Base-by-base conservation (phyloP, 2,113 vertebrate species). In the Pygoscelis antarcticus region DNA sequence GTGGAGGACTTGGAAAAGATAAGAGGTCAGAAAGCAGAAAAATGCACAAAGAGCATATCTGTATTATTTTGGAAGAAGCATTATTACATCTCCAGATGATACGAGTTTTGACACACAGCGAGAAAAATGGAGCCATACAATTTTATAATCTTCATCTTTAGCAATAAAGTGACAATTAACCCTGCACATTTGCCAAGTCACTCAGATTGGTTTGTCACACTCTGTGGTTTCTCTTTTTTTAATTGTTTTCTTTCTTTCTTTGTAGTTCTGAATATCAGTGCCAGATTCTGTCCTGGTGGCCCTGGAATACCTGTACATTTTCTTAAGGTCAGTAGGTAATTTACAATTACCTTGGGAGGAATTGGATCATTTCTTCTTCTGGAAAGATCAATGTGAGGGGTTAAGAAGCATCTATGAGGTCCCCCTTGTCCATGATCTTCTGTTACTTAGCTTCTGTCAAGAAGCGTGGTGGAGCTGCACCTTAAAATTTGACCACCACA, bases 121-220 rank as follows among this genome's bases (percentile, higher is more conserved):
- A 89, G 60, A 87, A 91, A 44, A 95, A 93, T 71, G 42, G 22
- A 87, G 46, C 34, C 25, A 34, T 90, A 22, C 21, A 5, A 75
- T 51, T 94, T 96, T 89, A 51, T 75, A 75, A 66, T 87, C 62
- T 86, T 77, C 38, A 75, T 64, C 38, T 82, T 82, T 55, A 84
- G 60, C 89, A 94, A 58, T 82, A 75, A 88, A 71, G 26, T 64
- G 38, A 71, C 72, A 83, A 81, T 83, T 95, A 97, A 86, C 76
- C 38, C 76, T 89, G 61, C 21, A 62, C 21, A 21, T 83, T 77
- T 92, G 27, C 22, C 46, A n/a, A 69, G 40, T 70, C 36, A 23
- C 19, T 83, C 54, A 54, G 5, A 70, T 49, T 68, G 20, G 10
- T 91, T 83, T 92, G 55, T 78, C 51, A 58, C 8, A 26, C 10